Conservation (phyloP, 1,140 invertebrate genomes). For the Stenopsyche tienmushanensis region DNA sequence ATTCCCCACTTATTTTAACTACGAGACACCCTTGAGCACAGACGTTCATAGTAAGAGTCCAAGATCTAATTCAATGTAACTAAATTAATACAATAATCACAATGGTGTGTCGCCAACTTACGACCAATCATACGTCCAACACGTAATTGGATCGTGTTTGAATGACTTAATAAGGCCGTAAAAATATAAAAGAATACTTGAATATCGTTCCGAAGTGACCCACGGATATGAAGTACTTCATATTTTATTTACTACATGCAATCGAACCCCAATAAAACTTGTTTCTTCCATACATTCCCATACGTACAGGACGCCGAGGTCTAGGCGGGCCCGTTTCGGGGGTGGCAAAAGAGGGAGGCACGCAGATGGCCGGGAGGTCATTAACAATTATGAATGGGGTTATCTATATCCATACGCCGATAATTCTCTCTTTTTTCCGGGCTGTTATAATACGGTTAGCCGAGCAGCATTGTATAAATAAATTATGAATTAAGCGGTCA, state of each 20-base stretch:
- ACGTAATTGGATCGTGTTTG: conserved; percentile 51
- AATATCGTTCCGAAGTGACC: no score
- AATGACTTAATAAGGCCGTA: no score
- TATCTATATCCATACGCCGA: conserved; percentile 28
- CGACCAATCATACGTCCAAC: conserved; percentile 24
- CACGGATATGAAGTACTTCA: conserved; percentile 51
- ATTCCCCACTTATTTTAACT: no score
- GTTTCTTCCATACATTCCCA: conserved; percentile 37
- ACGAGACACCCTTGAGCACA: no score
- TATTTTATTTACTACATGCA: conserved; percentile 59
- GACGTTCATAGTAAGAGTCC: no score
- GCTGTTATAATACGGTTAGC: conserved; percentile 34
- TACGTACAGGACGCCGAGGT: conserved; percentile 47
- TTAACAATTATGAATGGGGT: conserved; percentile 42
- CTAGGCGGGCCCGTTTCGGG: conserved; percentile 31
- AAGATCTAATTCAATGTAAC: no score
- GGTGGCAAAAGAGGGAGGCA: not conserved
- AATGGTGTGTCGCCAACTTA: no score
- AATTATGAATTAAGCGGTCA: conserved; percentile 30
- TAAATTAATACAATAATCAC: no score
- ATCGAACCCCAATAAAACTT: conserved; percentile 56
- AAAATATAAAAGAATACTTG: no score
- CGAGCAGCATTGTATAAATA: conserved; percentile 30
- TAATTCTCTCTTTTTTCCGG: conserved; percentile 36
- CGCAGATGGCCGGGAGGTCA: conserved; percentile 37